Evolutionary conservation across 2,113 vertebrate genomes (phyloP).

Genomic region (Dinomys branickii): DNA sequence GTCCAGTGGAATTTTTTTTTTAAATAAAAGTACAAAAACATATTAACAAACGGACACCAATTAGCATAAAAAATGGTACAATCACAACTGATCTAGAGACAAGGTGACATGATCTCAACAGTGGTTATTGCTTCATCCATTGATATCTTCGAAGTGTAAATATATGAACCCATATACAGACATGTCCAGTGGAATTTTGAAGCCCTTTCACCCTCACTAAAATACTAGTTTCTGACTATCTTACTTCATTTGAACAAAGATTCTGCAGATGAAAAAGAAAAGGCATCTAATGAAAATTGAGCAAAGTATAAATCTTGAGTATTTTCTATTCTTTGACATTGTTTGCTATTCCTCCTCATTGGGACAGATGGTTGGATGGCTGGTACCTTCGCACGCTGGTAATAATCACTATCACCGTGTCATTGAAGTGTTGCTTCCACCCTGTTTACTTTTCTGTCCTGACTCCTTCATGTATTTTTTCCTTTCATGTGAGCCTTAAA

Average conservation of each 20-base stretch:
- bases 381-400: conserved; percentile 72
- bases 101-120: no score
- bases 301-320: conserved; percentile 58
- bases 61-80: no score
- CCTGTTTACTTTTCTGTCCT: conserved; percentile 69
- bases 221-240: background rate
- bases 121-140: no score
- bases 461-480: conserved; percentile 75
- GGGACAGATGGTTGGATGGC: conserved; percentile 81
- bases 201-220: background rate
- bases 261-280: background rate
- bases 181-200: background rate
- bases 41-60: no score
- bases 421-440: conserved; percentile 77
- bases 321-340: conserved; percentile 78
- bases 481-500: conserved; percentile 71
- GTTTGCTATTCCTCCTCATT: conserved; percentile 76
- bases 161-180: no score
- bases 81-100: no score
- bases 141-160: no score
- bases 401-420: conserved; percentile 82
- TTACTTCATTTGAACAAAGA: background rate
- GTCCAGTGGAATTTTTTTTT: background rate
- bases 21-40: no score
- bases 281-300: conserved; percentile 16